Evolutionary conservation across 2,113 vertebrate genomes (phyloP).

Genomic region (Parotia lawesii): DNA sequence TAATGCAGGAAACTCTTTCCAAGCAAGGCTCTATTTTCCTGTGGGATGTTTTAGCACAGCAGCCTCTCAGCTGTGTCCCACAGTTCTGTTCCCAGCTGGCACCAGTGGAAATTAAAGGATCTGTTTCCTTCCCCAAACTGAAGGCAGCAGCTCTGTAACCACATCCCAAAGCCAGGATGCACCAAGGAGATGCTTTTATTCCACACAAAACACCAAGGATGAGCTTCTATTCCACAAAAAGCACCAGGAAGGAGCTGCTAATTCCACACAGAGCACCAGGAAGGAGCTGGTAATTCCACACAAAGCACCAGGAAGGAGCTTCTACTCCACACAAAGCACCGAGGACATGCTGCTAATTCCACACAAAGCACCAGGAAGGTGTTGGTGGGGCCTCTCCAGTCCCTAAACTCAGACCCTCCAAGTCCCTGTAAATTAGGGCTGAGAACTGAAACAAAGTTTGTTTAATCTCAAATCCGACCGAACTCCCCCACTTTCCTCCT

Average conservation of each 20-base stretch:
- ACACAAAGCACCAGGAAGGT: background rate
- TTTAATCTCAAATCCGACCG: background rate
- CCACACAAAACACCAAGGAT: background rate
- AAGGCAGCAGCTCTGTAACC: background rate
- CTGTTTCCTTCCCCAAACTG: accelerated
- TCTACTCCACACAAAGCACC: background rate
- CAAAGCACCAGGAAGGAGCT: background rate
- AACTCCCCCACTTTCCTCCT: background rate
- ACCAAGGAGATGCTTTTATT: background rate
- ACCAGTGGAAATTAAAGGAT: background rate
- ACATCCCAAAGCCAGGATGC: accelerated
- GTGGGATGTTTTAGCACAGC: background rate
- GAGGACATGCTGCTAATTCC: too few species aligned
- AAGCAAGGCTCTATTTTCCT: background rate
- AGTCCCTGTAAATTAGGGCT: background rate
- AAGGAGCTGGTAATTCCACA: background rate
- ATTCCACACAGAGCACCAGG: background rate
- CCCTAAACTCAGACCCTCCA: accelerated
- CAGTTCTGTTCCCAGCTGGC: background rate
- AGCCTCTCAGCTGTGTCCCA: background rate
- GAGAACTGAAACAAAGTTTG: background rate
- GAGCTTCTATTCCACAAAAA: background rate
- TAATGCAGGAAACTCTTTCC: background rate
- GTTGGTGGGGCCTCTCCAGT: accelerated
- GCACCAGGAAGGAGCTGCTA: background rate